A percentile compares a stretch with the other conserved stretches of the same genome.
These are phyloP conservation scores for Aramus guarauna DNA, from an alignment of 2,113 vertebrate species.

Conservation along the genomic window DNA sequence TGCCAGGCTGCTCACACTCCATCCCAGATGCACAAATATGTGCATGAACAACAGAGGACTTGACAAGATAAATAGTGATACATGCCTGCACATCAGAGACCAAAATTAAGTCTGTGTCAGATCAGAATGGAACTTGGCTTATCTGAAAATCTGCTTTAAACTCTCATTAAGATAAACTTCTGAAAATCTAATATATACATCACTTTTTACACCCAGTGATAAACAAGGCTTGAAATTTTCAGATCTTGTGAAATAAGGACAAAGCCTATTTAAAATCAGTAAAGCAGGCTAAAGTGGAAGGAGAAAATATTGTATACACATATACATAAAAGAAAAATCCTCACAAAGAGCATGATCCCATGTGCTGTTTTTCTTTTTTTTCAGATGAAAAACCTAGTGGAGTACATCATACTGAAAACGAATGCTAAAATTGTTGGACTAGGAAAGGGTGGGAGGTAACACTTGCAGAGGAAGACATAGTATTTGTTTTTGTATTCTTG, in stretches of 20 bases:
- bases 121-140: background rate
- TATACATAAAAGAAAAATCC: background rate
- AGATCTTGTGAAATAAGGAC: background rate
- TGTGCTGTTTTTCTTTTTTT: background rate
- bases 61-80: background rate
- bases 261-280: background rate
- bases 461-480: background rate
- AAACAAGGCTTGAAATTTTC: background rate
- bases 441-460: background rate
- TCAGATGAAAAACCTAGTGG: background rate
- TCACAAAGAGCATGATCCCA: background rate
- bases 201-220: background rate
- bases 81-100: background rate
- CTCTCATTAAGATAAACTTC: background rate
- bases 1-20: background rate
- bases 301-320: background rate
- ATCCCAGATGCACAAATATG: background rate
- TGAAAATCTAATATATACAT: background rate
- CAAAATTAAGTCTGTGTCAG: background rate
- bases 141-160: background rate
- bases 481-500: background rate
- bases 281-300: background rate
- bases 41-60: background rate
- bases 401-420: background rate
- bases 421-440: background rate